Evolutionary conservation across 2,797 vertebrate species (phyloP), one percentile per base, ranked within the genome.

Genomic region (Rallus crepitans): DNA sequence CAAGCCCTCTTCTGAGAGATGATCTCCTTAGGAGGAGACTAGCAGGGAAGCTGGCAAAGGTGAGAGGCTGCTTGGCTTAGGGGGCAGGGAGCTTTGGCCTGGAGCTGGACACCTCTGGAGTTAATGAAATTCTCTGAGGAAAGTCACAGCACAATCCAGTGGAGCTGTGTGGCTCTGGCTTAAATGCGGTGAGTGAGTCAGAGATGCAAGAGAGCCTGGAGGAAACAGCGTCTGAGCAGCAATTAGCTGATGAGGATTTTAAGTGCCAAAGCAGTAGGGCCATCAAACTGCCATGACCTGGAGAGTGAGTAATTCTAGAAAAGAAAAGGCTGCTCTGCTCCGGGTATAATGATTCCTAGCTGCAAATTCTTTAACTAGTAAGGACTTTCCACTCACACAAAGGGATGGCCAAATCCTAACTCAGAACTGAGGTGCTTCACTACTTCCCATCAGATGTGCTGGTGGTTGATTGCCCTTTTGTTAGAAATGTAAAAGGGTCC

Each of bases 161-260:
- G 0, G 0, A 82, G 28, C 15, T 45, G 31, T 31, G 23, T 5
- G 23, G 23, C 15, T 61, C 64, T 69, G 7, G 3, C 13, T 77
- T 42, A 39, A 18, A 82, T 63, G 30, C 9, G 9, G 9, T 0
- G 0, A 9, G 9, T 0, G 0, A 48, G 45, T 31, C 9, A 63
- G 37, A 82, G 12, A 50, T 24, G 28, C 23, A 66, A 25, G 55
- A 31, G 48, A 59, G 18, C n/a, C 64, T 73, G 47, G 12, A 24
- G 24, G 63, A 82, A 68, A 63, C 10, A 4, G 14, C 35, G 78
- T n/a, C 20, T 70, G 57, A 83, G 40, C 42, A 86, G 37, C 33
- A 55, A 27, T 23, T 45, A 50, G 39, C 72, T 66, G 76, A 50
- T 14, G 37, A 82, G 35, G 27, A 69, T 64, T 71, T 85, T 25